Base-by-base conservation (phyloP, 2,797 vertebrate genomes). In the Pipistrellus nathusii region DNA sequence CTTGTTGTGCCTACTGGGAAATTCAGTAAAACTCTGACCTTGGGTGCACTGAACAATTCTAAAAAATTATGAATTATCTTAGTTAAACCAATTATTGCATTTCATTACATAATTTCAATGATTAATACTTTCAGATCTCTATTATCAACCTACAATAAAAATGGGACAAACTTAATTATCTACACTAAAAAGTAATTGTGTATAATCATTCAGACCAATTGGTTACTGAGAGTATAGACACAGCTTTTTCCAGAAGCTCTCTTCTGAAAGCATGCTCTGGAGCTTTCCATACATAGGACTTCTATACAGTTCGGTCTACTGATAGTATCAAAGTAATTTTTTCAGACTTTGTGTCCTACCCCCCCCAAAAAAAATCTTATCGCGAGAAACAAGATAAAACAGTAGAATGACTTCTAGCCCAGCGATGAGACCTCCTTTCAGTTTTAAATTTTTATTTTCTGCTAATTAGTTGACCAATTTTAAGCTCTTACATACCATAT, bases 41-140 rank as follows among this genome's bases (percentile, higher is more conserved):
- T 66, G 3, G 6, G 12, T 44, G 72, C 23, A 38, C 3, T 57
- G 62, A 38, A 44, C 18, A 35, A 15, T 66, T 88, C 38, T 82
- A 17, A 46, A 88, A 75, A 69, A 48, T 6, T 59, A 51, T 44
- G 46, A 73, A 73, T 55, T 38, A 8, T 53, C 66, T 87, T 86
- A 14, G 15, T 62, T 81, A 75, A 89, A 46, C 62, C 38, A 53
- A 44, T 66, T 35, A 5, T 32, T 78, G 9, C 2, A 51, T 46
- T 53, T 88, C 17, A n/a, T 90, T 90, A 68, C 5, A 77, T 66
- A 66, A 77, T 88, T 86, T 62, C 23, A 87, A 27, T 32, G 53
- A 85, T 55, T 90, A 94, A 84, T 53, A 55, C 11, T 89, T 94
- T 90, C 32, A 44, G 32, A 85, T 81, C 13, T 86, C 57, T 93